These are phyloP conservation scores for Myotis davidii DNA, from an alignment of 2,113 vertebrate genomes.

Conservation along the genomic window DNA sequence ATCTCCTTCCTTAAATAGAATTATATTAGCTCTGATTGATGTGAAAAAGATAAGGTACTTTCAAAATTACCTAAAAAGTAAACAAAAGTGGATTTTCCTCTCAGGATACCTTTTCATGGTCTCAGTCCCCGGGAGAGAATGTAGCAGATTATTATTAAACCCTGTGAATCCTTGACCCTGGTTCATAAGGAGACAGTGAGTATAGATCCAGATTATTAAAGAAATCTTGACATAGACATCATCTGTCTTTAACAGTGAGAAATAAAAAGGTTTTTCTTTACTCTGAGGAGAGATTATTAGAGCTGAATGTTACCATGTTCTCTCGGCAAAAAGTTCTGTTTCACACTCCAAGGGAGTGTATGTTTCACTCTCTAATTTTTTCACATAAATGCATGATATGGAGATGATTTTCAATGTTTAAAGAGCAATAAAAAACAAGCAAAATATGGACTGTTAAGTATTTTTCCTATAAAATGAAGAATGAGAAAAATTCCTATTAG, in stretches of 20 bases:
- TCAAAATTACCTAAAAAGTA: neutral
- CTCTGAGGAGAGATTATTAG: neutral
- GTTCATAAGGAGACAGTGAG: neutral
- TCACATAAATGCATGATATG: neutral
- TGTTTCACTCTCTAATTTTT: neutral
- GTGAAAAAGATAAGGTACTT: neutral
- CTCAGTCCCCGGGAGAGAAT: neutral
- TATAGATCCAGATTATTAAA: neutral
- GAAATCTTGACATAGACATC: conserved; percentile 41
- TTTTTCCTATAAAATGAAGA: neutral
- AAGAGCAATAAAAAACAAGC: neutral
- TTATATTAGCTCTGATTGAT: neutral
- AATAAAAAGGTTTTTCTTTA: conserved; percentile 33
- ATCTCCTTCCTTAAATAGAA: neutral
- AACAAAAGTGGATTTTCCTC: neutral
- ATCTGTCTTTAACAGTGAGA: conserved; percentile 51
- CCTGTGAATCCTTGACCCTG: neutral
- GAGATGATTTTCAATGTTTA: neutral
- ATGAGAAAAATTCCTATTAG: conserved; percentile 28
- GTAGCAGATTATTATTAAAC: neutral
- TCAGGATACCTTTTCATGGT: neutral
- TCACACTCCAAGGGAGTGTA: neutral
- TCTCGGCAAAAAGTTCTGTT: conserved; percentile 7
- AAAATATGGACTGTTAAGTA: neutral
- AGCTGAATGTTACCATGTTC: neutral